Conservation (phyloP, 2,888 invertebrate species). For the Rhorus exstirpatorius region DNA sequence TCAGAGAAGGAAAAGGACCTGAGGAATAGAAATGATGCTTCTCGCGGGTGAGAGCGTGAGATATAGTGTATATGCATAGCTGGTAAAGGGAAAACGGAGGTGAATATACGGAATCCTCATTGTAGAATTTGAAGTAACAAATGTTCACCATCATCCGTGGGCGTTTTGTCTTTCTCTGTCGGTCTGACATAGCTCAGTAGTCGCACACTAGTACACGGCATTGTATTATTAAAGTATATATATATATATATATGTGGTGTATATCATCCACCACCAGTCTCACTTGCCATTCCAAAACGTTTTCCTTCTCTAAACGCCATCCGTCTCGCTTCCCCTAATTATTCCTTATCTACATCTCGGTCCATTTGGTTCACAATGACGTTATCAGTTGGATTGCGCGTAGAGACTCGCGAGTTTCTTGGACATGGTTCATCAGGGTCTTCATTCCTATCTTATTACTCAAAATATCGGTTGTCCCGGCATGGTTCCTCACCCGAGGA, state of each 20-base stretch:
- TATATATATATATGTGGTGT: conserved; percentile 4
- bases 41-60: conserved; percentile 57
- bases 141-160: conserved; percentile 81
- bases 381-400: conserved; percentile 82
- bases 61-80: conserved; percentile 31
- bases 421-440: conserved; percentile 74
- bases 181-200: conserved; percentile 68
- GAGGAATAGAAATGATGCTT: conserved; percentile 58
- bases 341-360: conserved; percentile 85
- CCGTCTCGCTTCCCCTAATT: conserved; percentile 84
- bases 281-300: conserved; percentile 47
- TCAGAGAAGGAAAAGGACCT: conserved; percentile 45
- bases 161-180: conserved; percentile 63
- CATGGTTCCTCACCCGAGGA: too few relatives aligned
- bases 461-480: conserved; percentile 74
- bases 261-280: conserved; percentile 46
- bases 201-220: conserved; percentile 29
- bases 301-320: conserved; percentile 69
- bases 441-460: conserved; percentile 84
- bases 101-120: conserved; percentile 70
- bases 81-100: conserved; percentile 57
- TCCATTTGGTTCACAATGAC: conserved; percentile 85
- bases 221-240: conserved; percentile 11
- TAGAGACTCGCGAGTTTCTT: conserved; percentile 70
- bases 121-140: conserved; percentile 83